A percentile compares a stretch with the other conserved stretches of the same genome.
These are phyloP conservation scores for Clivina fossor DNA, from an alignment of 2,888 invertebrate species.

Conservation along the genomic window DNA sequence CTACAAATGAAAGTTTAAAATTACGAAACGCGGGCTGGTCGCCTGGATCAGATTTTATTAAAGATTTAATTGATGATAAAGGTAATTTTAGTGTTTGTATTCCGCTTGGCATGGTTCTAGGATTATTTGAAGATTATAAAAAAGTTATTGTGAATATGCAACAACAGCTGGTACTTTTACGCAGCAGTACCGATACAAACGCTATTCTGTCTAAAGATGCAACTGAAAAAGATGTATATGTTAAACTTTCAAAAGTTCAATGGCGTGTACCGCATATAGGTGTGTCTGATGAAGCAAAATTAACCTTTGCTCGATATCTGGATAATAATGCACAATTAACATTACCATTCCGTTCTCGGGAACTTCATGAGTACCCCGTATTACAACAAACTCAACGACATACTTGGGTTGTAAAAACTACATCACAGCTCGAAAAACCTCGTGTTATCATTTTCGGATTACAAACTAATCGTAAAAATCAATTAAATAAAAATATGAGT, in stretches of 20 bases:
- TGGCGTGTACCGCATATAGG: slow-evolving; percentile 37
- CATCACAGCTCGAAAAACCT: slow-evolving; percentile 46
- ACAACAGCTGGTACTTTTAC: slow-evolving; percentile 48
- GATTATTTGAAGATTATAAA: slow-evolving; percentile 48
- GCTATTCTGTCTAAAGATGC: too few relatives aligned
- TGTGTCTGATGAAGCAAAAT: slow-evolving; percentile 42
- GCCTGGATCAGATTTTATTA: slow-evolving; percentile 23
- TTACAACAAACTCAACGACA: slow-evolving; percentile 45
- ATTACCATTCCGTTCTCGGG: slow-evolving; percentile 46
- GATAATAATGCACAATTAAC: slow-evolving; percentile 21
- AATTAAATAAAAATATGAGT: slow-evolving; percentile 39
- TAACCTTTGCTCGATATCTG: slow-evolving; percentile 36
- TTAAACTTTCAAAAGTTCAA: slow-evolving; percentile 33
- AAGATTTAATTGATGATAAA: slow-evolving; percentile 29
- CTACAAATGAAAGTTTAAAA: slow-evolving; percentile 39
- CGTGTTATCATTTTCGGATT: slow-evolving; percentile 48
- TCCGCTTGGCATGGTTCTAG: slow-evolving; percentile 46
- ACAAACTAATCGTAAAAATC: slow-evolving; percentile 48
- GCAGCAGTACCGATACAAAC: slow-evolving; percentile 42
- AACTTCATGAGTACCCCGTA: slow-evolving; percentile 47
- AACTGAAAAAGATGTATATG: neutral
- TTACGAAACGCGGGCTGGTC: slow-evolving; percentile 43
- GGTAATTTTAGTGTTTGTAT: slow-evolving; percentile 33
- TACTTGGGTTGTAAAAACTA: slow-evolving; percentile 46
- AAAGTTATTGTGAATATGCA: slow-evolving; percentile 49